These are phyloP conservation scores for Sisyra nigra DNA, from an alignment of 2,888 invertebrate species.

Conservation along the genomic window DNA sequence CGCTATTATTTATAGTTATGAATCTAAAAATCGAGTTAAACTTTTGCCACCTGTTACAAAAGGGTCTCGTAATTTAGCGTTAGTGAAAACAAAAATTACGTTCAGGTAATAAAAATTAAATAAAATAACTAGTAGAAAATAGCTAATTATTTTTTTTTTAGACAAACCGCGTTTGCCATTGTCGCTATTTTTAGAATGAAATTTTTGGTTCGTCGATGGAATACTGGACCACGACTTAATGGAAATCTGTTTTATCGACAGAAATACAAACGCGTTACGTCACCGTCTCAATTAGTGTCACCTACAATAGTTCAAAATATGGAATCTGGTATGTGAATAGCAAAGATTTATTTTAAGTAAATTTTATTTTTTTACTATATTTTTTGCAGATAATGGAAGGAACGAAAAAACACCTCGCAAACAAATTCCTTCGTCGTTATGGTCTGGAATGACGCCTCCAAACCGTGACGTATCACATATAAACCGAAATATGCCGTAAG, in stretches of 20 bases:
- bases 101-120: constrained; percentile 22
- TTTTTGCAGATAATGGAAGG: too few species aligned
- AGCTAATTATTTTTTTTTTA: constrained; percentile 19
- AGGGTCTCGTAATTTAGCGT: neutral
- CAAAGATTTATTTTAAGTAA: too few species aligned
- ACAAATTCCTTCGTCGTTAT: too few species aligned
- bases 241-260: constrained; percentile 21
- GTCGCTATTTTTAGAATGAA: constrained; percentile 48
- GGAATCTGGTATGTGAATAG: too few species aligned
- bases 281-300: too few species aligned
- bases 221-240: constrained; percentile 37
- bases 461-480: too few species aligned
- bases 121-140: constrained; percentile 17
- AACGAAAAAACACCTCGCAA: too few species aligned
- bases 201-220: constrained; percentile 45
- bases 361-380: too few species aligned
- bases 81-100: constrained; percentile 17
- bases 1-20: constrained; percentile 33
- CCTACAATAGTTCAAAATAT: too few species aligned
- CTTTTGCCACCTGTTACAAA: neutral
- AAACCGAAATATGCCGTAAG: too few species aligned
- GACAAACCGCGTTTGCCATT: constrained; percentile 35
- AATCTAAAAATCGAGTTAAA: neutral
- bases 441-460: too few species aligned
- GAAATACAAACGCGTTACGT: too few species aligned